Base-by-base conservation (phyloP, 2,888 invertebrate species). In the Heteromurus nitidus region DNA sequence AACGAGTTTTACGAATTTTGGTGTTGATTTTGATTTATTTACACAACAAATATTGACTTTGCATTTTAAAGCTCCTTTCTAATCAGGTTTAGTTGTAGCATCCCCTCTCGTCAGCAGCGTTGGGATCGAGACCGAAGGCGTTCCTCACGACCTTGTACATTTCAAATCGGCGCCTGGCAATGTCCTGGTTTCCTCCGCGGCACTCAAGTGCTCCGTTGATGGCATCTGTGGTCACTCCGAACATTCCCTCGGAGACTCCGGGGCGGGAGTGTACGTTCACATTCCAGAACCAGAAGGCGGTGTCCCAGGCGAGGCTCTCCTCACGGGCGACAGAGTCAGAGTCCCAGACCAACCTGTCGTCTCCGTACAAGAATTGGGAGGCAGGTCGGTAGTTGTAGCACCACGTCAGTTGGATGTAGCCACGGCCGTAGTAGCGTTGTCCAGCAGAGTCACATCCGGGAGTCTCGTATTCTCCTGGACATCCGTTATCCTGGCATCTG, bases 221-320 rank as follows among this genome's bases (percentile, higher is more conserved):
- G 13, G 82, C 85, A 3, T 30, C 76, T 1, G 85, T 85, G 0
- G 82, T 60, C 2, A 75, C 82, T 53, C 85, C 85, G 68, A 83
- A 85, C 28, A 64, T 72, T 30, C 85, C 85, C 58, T 82, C 75
- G 50, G 74, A 64, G 26, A 81, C 77, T 36, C 81, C 83, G 5
- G 62, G 58, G 3, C 13, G 13, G 18, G 81, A 58, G 26, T 79
- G 83, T 13, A 83, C 83, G 5, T 60, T 30, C 7, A 16, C 18
- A 1, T 73, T 18, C 86, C 86, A 86, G 69, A 53, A 86, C 84
- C 84, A 85, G 55, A 84, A 86, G 0, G 86, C 82, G 1, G 85
- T 84, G 44, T 75, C 58, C 86, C 86, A 86, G 20, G 84, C 81
- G 42, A 81, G 47, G n/a, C 65, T 20, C 20, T 86, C 86, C 30